Evolutionary conservation across 2,797 vertebrate genomes (phyloP).

Genomic region (Clarias fuscus): DNA sequence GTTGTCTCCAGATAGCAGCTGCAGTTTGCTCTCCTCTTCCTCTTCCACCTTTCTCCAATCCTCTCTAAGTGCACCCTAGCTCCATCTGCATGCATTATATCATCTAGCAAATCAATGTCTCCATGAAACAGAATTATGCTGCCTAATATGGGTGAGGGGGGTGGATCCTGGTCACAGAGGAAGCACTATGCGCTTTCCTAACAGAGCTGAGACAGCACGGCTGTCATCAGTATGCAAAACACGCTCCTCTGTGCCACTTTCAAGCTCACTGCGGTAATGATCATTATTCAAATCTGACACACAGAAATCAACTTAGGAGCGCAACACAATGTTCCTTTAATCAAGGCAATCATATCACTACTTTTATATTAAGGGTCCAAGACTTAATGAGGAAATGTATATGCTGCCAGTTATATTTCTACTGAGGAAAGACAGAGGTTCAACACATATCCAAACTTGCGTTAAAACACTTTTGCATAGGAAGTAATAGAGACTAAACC

Average conservation of each 20-base stretch:
- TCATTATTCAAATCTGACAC: conserved; percentile 66
- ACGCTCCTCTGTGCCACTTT: conserved; percentile 50
- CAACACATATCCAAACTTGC: conserved; percentile 20
- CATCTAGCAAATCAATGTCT: conserved; percentile 55
- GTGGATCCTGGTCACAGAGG: conserved; percentile 44
- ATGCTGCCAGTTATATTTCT: conserved; percentile 29
- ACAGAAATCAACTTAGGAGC: conserved; percentile 60
- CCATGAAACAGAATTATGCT: conserved; percentile 53
- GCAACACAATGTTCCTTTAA: conserved; percentile 60
- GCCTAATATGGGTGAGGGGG: conserved; percentile 50
- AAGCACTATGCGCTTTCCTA: conserved; percentile 24
- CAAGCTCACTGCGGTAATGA: conserved; percentile 58
- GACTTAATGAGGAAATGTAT: conserved; percentile 44
- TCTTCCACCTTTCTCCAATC: conserved; percentile 14
- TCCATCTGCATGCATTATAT: conserved; percentile 50
- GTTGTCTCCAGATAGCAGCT: conserved; percentile 40
- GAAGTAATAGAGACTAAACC: neutral
- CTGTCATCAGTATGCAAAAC: conserved; percentile 59
- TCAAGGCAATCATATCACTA: conserved; percentile 62
- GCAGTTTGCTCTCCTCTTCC: conserved; percentile 17
- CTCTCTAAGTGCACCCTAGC: conserved; percentile 11
- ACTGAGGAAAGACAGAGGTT: neutral
- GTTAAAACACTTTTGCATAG: neutral
- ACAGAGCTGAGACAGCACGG: conserved; percentile 35
- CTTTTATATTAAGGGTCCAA: conserved; percentile 51